Percentiles rank a stretch among this genome's conserved stretches.
Evolutionary conservation across 2,888 invertebrate genomes (phyloP).

Genomic region (Axea sp.): DNA sequence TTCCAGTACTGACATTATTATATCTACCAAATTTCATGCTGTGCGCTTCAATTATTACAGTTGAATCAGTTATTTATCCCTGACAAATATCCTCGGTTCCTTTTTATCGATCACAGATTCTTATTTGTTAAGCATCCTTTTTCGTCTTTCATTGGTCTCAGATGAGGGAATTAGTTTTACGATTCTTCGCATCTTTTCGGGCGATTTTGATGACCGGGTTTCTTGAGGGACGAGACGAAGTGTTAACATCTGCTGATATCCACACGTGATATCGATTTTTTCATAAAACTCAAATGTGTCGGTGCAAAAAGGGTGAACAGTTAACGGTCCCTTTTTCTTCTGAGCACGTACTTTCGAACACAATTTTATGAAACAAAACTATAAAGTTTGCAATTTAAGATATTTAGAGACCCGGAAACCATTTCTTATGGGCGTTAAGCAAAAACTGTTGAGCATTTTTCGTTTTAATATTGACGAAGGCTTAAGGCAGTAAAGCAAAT

Average conservation of each 20-base stretch:
- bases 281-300: slow-evolving; percentile 26
- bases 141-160: neutral
- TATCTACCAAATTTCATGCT: too few relatives aligned
- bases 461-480: slow-evolving; percentile 25
- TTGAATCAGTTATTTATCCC: too few relatives aligned
- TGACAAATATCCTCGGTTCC: too few relatives aligned
- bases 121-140: too few relatives aligned
- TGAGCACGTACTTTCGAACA: too few relatives aligned
- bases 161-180: too few relatives aligned
- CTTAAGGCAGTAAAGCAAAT: slow-evolving; percentile 9
- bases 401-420: slow-evolving; percentile 22
- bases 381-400: slow-evolving; percentile 25
- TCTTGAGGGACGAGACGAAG: slow-evolving; percentile 5
- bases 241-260: slow-evolving; percentile 25
- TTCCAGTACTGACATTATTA: too few relatives aligned
- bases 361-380: slow-evolving; percentile 37
- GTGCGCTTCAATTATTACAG: too few relatives aligned
- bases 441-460: slow-evolving; percentile 14
- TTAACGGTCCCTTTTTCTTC: slow-evolving; percentile 28
- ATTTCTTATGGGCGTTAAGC: slow-evolving; percentile 20
- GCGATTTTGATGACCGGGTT: too few relatives aligned
- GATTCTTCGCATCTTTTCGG: too few relatives aligned
- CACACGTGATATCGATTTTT: slow-evolving; percentile 32
- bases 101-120: too few relatives aligned
- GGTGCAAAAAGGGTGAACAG: slow-evolving; percentile 23